Evolutionary conservation across 1,140 invertebrate genomes (phyloP).

Genomic region (Drosophila murphyi): DNA sequence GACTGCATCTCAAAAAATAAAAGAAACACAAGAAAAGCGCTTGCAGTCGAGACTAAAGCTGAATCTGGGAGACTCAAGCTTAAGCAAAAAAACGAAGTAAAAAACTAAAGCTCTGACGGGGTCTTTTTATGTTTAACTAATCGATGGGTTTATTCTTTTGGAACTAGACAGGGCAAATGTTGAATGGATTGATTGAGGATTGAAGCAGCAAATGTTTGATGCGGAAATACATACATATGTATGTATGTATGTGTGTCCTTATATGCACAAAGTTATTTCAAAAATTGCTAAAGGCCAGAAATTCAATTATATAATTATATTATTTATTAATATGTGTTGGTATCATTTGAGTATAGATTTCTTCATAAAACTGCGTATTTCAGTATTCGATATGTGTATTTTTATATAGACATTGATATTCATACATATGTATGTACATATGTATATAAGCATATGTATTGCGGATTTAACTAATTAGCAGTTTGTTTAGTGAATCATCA

Average conservation of each 20-base stretch:
- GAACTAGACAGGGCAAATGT: constrained; percentile 30
- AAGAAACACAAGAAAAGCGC: not conserved
- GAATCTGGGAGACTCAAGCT: not conserved
- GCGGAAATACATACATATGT: not conserved
- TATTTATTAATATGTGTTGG: too few species aligned
- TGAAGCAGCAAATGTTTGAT: not conserved
- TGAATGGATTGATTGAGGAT: constrained; percentile 21
- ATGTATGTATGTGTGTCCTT: constrained; percentile 3
- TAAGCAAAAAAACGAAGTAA: not conserved
- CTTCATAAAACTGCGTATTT: too few species aligned
- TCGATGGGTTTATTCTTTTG: not conserved
- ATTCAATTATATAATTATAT: too few species aligned
- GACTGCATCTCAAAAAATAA: constrained; percentile 21
- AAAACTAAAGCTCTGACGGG: not conserved
- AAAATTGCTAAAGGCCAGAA: too few species aligned
- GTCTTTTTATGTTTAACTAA: not conserved
- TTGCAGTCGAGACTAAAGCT: constrained; percentile 6
- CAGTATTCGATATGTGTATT: too few species aligned
- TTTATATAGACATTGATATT: too few species aligned
- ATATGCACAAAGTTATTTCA: too few species aligned
- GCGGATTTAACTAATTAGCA: not conserved
- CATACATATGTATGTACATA: not conserved
- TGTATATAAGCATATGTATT: not conserved
- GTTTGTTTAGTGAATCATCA: not conserved
- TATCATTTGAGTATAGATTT: too few species aligned